Conservation (phyloP, 37 sponge, comb jelly and placozoan species). For the Eunapius fragilis region DNA sequence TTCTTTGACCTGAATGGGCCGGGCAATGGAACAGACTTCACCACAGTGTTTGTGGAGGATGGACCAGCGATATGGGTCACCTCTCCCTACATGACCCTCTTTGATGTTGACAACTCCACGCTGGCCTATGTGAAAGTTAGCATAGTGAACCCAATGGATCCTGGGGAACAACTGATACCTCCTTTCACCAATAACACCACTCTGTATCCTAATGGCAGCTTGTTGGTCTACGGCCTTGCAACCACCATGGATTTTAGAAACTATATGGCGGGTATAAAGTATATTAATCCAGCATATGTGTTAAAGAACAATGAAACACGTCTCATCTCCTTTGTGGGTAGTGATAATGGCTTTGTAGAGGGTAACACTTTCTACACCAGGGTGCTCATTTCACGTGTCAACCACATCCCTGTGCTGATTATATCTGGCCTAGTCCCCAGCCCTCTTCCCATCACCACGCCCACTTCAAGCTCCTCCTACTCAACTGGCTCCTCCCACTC, state of each 20-base stretch:
- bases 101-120: slow-evolving; percentile 77
- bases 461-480: not conserved
- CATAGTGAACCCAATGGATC: slow-evolving; percentile 69
- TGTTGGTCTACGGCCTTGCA: slow-evolving; percentile 42
- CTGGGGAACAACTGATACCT: slow-evolving; percentile 16
- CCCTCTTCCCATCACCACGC: not conserved
- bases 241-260: slow-evolving; percentile 29
- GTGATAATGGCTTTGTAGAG: slow-evolving; percentile 76
- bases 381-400: slow-evolving; percentile 65
- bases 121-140: slow-evolving; percentile 49
- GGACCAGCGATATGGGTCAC: slow-evolving; percentile 54
- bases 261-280: slow-evolving; percentile 48
- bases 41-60: slow-evolving; percentile 69
- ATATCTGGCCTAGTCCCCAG: slow-evolving; percentile 8
- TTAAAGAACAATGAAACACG: slow-evolving; percentile 58
- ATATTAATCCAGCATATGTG: slow-evolving; percentile 66
- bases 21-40: slow-evolving; percentile 32
- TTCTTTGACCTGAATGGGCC: slow-evolving; percentile 87
- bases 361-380: slow-evolving; percentile 35
- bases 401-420: slow-evolving; percentile 75
- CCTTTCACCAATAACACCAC: not conserved
- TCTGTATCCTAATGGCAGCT: not conserved
- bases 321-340: slow-evolving; percentile 60
- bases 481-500: slow-evolving; percentile 11
- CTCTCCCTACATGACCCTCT: slow-evolving; percentile 35